Evolutionary conservation across 2,113 vertebrate species (phyloP), one percentile per base, ranked within the genome.

Genomic region (Larimichthys crocea): DNA sequence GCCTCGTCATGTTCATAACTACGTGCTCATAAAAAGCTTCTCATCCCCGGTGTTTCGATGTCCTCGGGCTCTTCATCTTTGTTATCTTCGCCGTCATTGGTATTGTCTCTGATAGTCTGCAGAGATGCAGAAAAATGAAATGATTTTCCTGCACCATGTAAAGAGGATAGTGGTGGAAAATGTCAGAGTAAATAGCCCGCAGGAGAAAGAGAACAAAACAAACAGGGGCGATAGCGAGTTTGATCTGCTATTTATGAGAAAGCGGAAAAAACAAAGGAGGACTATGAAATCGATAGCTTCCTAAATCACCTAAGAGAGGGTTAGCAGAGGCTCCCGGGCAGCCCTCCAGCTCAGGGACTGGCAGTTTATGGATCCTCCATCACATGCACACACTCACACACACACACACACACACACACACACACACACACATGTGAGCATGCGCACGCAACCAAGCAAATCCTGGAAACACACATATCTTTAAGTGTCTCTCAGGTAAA

Each of bases 241-340:
- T 92, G 88, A 92, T 89, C 91, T 86, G 88, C 88, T 92, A 93
- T 94, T 93, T 90, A 91, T 91, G 90, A 92, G 72, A 83, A 86
- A 86, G 84, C n/a, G 17, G 59, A n/a, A 82, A 40, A 91, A 91
- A 91, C 87, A 91, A 92, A 92, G 76, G 82, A 78, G 61, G 53
- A 81, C 72, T 83, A 76, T 90, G 83, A 92, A 92, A 94, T 93
- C 88, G 26, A 93, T 93, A 80, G 67, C 67, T 91, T 88, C 85
- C 88, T 86, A 92, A 92, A 92, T 91, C 90, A 92, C 86, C 85
- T 77, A 49, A 80, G 82, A 91, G 72, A 86, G 61, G 79, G 79
- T 82, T 59, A 60, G 72, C 48, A 60, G 69, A 84, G 77, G 67
- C 81, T 84, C 55, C 73, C 4, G 56, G 85, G 90, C 78, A 84